These are phyloP conservation scores for Chromobotia macracanthus DNA, from an alignment of 2,797 vertebrate genomes.

Conservation along the genomic window DNA sequence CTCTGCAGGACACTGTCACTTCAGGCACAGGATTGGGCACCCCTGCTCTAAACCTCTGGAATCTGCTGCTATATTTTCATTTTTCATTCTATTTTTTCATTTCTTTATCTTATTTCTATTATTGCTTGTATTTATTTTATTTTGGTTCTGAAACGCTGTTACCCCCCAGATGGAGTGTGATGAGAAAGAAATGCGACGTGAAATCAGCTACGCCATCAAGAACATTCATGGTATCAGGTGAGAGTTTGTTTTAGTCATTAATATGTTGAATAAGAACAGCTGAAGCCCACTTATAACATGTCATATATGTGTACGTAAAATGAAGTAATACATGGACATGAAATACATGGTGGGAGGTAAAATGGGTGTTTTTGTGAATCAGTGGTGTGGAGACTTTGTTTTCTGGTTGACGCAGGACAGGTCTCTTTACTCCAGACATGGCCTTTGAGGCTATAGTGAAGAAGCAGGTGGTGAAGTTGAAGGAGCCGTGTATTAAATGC, in stretches of 20 bases:
- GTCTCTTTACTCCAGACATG: constrained; percentile 95
- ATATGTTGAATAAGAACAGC: neutral
- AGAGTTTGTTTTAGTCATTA: neutral
- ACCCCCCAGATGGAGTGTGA: constrained; percentile 91
- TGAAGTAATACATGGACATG: no score
- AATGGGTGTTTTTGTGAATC: neutral
- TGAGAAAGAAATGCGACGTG: constrained; percentile 92
- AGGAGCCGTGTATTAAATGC: constrained; percentile 92
- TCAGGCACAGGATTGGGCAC: no score
- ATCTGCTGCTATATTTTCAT: no score
- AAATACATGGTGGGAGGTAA: no score
- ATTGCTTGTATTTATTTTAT: neutral
- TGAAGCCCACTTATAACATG: no score
- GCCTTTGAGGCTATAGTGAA: constrained; percentile 97
- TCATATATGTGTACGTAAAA: no score
- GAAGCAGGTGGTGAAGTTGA: constrained; percentile 94
- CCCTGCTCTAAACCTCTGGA: no score
- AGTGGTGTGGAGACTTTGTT: neutral
- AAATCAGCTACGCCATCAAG: constrained; percentile 98
- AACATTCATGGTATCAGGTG: constrained; percentile 97
- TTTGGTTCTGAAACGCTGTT: neutral
- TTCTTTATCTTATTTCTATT: neutral
- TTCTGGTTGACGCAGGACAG: constrained; percentile 70
- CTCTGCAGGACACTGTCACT: no score
- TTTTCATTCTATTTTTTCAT: no score